phyloP scores from a whole-genome alignment of 64 coral and sea anemone species.

The Pocillopora verrucosa region DNA sequence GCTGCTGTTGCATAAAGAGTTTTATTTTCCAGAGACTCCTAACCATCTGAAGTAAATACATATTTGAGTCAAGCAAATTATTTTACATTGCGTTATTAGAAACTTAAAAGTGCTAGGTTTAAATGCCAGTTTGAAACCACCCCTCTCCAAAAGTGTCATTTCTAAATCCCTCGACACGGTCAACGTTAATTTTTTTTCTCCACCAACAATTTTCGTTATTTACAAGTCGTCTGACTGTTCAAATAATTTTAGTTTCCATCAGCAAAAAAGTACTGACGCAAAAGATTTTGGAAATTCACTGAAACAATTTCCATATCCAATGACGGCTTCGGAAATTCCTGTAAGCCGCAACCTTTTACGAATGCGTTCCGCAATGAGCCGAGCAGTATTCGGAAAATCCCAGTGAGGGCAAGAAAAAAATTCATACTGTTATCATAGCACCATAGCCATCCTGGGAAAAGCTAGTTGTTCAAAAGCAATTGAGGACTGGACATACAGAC shows the following conservation, averaged over 20 bases:
- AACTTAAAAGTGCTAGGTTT: neutral
- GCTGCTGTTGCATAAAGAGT: too few relatives aligned
- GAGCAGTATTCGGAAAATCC: neutral
- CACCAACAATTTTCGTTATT: neutral
- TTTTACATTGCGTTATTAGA: neutral
- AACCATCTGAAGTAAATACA: too few relatives aligned
- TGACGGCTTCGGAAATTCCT: too few relatives aligned
- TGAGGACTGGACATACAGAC: too few relatives aligned
- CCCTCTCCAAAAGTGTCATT: neutral
- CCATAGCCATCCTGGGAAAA: neutral
- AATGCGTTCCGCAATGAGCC: too few relatives aligned
- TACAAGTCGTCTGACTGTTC: neutral
- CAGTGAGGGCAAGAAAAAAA: neutral
- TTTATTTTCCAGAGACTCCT: too few relatives aligned
- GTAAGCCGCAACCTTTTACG: neutral
- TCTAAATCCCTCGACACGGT: neutral
- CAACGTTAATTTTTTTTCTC: neutral
- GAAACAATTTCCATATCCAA: neutral
- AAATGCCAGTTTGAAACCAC: neutral
- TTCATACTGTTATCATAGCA: neutral
- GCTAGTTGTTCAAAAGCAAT: too few relatives aligned
- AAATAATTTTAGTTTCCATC: neutral
- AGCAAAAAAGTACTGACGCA: neutral
- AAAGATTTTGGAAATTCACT: neutral
- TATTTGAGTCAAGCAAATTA: too few relatives aligned